Conservation (phyloP, 2,797 vertebrate species). For the Phalloptychus januarius region DNA sequence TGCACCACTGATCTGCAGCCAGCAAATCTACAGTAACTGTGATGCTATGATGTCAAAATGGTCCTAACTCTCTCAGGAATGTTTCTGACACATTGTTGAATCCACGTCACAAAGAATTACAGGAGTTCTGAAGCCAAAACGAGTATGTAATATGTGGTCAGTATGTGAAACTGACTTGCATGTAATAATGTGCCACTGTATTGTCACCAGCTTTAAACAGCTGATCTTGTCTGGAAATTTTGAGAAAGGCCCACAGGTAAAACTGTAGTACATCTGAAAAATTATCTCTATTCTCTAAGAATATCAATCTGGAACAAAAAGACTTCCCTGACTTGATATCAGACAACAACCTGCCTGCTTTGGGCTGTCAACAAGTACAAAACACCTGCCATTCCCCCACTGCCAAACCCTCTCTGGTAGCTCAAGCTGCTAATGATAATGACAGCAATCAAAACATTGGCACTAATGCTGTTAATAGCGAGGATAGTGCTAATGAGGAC, state of each 20-base stretch:
- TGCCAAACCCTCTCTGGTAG: constrained; percentile 49
- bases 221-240: background rate
- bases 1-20: background rate
- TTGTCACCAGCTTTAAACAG: background rate
- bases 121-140: background rate
- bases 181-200: background rate
- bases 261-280: constrained; percentile 1
- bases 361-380: constrained; percentile 43
- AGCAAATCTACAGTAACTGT: background rate
- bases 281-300: background rate
- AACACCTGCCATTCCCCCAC: constrained; percentile 64
- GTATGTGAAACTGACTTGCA: background rate
- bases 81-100: background rate
- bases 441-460: constrained; percentile 72
- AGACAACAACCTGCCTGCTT: constrained; percentile 42
- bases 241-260: background rate
- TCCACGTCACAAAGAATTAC: background rate
- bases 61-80: background rate
- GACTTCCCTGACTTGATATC: constrained; percentile 7
- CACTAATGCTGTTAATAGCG: constrained; percentile 72
- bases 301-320: constrained; percentile 5
- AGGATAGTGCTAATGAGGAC: constrained; percentile 71
- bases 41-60: background rate
- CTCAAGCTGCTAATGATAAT: constrained; percentile 72
- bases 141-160: background rate